These are phyloP conservation scores for Desmodus rotundus DNA, from an alignment of 2,113 vertebrate species.

Conservation along the genomic window DNA sequence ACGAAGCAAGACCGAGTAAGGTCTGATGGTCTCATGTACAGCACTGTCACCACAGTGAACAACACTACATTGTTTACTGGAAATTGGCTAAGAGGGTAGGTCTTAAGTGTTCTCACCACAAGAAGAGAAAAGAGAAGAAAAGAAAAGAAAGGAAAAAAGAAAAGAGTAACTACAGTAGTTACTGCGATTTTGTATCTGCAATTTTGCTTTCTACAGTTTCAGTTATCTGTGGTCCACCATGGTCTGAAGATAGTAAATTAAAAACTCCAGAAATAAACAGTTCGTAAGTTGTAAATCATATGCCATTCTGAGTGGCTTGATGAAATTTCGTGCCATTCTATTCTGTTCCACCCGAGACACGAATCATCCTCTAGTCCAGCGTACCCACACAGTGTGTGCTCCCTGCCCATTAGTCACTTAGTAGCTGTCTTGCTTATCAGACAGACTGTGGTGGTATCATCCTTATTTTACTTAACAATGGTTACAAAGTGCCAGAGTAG, in stretches of 20 bases:
- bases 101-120: neutral
- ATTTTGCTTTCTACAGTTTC: neutral
- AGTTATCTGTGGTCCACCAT: neutral
- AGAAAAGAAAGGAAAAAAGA: no score
- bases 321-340: neutral
- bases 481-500: neutral
- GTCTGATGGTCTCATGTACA: neutral
- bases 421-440: neutral
- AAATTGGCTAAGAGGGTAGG: neutral
- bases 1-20: neutral
- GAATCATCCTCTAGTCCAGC: neutral
- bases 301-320: neutral
- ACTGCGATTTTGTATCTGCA: no score
- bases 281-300: neutral
- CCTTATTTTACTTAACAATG: neutral
- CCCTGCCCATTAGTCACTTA: no score
- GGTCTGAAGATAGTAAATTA: neutral
- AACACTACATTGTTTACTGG: neutral
- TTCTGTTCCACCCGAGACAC: neutral
- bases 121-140: no score
- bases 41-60: neutral
- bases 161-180: neutral
- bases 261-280: neutral
- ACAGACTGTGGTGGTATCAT: neutral
- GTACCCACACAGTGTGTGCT: no score